Percentiles rank a stretch among this genome's conserved stretches.
Evolutionary conservation across 2,888 invertebrate species (phyloP).

Genomic region (Melanchra persicariae): DNA sequence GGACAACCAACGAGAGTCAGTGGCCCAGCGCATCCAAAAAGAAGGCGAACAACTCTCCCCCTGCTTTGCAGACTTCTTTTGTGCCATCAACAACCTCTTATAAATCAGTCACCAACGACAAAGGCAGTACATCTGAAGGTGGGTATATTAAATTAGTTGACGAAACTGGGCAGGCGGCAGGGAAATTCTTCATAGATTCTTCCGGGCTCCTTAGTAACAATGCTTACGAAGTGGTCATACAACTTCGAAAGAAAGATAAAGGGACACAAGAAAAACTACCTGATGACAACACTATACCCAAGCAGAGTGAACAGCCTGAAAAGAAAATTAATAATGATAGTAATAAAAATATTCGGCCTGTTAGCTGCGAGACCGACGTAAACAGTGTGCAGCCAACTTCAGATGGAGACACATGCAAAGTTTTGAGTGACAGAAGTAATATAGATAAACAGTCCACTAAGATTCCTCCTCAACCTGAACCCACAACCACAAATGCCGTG

Average conservation of each 20-base stretch:
- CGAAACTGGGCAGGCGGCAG: conserved; percentile 77
- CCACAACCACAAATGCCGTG: background rate
- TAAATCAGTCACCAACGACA: conserved; percentile 75
- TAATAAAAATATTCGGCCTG: conserved; percentile 17
- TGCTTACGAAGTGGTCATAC: conserved; percentile 86
- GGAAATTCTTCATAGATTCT: conserved; percentile 85
- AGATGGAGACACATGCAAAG: conserved; percentile 18
- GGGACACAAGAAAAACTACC: conserved; percentile 56
- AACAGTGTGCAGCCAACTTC: conserved; percentile 17
- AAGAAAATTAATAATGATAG: conserved; percentile 16
- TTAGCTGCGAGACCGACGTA: conserved; percentile 2
- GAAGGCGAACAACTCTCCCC: conserved; percentile 10
- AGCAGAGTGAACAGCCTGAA: conserved; percentile 7
- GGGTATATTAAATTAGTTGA: conserved; percentile 80
- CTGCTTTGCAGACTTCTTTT: conserved; percentile 64
- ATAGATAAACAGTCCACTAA: conserved; percentile 15
- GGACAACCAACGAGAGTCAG: conserved; percentile 41
- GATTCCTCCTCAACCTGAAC: conserved; percentile 18
- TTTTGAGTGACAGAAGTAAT: conserved; percentile 10
- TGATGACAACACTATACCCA: conserved; percentile 39
- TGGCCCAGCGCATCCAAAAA: conserved; percentile 46
- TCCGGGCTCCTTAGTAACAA: conserved; percentile 83
- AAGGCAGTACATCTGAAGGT: conserved; percentile 68
- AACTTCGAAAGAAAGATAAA: conserved; percentile 82
- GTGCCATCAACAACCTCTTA: conserved; percentile 78